A percentile compares a stretch with the other conserved stretches of the same genome.
phyloP scores from a whole-genome alignment of 2,888 invertebrate species.

The Ophion obscuratus region DNA sequence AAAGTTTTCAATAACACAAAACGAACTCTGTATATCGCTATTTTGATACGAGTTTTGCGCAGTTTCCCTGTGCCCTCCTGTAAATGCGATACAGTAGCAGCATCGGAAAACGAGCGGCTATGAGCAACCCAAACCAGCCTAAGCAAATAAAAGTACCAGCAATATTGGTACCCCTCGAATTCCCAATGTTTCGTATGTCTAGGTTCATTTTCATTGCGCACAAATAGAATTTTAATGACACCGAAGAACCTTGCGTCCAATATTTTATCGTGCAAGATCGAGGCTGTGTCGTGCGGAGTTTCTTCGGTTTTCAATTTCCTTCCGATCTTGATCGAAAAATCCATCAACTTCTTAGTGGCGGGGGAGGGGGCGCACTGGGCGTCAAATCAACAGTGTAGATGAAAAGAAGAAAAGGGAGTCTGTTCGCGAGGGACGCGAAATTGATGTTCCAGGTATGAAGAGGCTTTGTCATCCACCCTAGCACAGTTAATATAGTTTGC shows the following conservation, averaged over 20 bases:
- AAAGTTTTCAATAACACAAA: no score
- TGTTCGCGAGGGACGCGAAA: conserved; percentile 29
- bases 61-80: no score
- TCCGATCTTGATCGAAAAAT: conserved; percentile 33
- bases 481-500: conserved; percentile 27
- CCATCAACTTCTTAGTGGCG: conserved; percentile 27
- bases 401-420: conserved; percentile 21
- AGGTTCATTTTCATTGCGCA: background rate
- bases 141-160: background rate
- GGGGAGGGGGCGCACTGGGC: background rate
- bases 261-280: background rate
- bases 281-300: background rate
- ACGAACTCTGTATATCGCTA: no score
- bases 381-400: conserved; percentile 25
- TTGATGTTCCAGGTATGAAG: conserved; percentile 45
- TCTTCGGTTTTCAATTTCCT: conserved; percentile 28
- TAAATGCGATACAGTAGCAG: no score
- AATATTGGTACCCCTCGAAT: background rate
- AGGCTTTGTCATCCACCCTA: conserved; percentile 32
- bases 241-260: background rate
- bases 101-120: background rate
- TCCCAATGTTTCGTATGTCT: background rate
- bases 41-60: no score
- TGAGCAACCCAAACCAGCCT: background rate
- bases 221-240: background rate